Base-by-base conservation (phyloP, 2,888 invertebrate species). In the Drosophila crucigera region DNA sequence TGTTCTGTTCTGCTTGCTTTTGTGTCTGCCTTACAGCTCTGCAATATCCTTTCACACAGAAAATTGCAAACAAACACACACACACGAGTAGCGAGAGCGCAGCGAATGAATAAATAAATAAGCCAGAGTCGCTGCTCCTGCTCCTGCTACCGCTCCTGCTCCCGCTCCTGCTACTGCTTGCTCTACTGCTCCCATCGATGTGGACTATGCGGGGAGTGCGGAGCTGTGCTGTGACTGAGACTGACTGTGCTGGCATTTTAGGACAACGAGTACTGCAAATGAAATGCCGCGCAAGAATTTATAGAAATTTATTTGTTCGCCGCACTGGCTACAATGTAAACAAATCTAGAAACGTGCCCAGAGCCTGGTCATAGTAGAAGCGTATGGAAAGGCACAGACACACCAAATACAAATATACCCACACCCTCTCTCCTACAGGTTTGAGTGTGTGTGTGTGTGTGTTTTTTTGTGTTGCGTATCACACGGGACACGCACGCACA, bases 251-350 rank as follows among this genome's bases (percentile, higher is more conserved):
- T 70, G 76, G 88, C 78, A 85, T 84, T 85, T 85, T 85, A 76
- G 88, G 90, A 82, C 88, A 83, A 60, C 66, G 71, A 73, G 77
- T 54, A 64, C 69, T 61, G 82, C 72, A 88, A 85, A 88, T 89
- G 87, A 90, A 91, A 87, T 84, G 87, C 90, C 87, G 83, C 85
- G 90, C 81, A 82, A 84, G 88, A 88, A 90, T 88, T 90, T 88
- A 86, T 89, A 91, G 84, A 90, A 90, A 90, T 89, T 78, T 91
- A 87, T 90, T 90, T 86, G 83, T 76, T 71, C 73, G 72, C 68
- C 76, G 65, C 71, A 56, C 73, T 71, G 73, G 75, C 78, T 82
- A 76, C 86, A 89, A 87, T 85, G 90, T 83, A 87, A 86, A 87
- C 87, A 87, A 90, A 84, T 90, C 88, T 84, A 67, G 71, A 68